Evolutionary conservation across 2,113 vertebrate species (phyloP).

Genomic region (Tupaia tana): DNA sequence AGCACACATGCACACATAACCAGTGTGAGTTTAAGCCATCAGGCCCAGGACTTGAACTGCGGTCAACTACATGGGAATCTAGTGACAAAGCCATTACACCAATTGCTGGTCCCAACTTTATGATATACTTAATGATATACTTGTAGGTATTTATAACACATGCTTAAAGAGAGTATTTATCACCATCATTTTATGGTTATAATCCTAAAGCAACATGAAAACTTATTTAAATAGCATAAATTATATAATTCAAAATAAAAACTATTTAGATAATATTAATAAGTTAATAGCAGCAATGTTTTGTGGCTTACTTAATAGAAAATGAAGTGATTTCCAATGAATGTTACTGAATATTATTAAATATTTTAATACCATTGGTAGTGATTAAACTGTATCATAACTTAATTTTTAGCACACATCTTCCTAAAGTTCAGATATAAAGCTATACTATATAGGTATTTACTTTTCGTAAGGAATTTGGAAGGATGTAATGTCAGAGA

Average conservation of each 20-base stretch:
- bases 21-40: no score
- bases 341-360: not conserved
- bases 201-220: constrained; percentile 13
- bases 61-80: no score
- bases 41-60: no score
- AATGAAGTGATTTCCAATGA: not conserved
- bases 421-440: constrained; percentile 24
- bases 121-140: not conserved
- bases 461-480: not conserved
- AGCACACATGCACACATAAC: no score
- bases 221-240: constrained; percentile 34
- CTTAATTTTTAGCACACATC: not conserved
- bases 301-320: not conserved
- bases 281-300: not conserved
- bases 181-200: not conserved
- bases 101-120: not conserved
- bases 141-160: not conserved
- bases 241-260: constrained; percentile 10
- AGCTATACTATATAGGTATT: not conserved
- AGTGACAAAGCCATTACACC: no score
- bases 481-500: not conserved
- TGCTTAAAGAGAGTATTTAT: not conserved
- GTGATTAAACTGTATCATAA: not conserved
- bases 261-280: not conserved
- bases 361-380: not conserved